Percentiles rank a stretch among this genome's conserved stretches.
Evolutionary conservation across 2,797 vertebrate genomes (phyloP).

Genomic region (Ceyx erithaca): DNA sequence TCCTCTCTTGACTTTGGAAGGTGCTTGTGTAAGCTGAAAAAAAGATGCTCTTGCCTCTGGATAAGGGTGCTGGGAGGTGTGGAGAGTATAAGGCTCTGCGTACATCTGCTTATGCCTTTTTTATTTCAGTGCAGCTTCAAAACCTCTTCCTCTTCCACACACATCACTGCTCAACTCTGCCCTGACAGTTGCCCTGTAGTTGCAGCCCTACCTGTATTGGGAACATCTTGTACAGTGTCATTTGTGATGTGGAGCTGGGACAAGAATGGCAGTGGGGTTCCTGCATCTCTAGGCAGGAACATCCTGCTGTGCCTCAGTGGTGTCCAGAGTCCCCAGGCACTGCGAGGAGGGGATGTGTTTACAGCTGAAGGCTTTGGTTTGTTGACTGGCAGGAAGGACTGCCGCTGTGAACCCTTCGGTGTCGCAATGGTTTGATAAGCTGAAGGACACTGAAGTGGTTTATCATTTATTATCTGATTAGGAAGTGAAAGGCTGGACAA

Average conservation of each 20-base stretch:
- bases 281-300: background rate
- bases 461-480: constrained; percentile 1
- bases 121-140: background rate
- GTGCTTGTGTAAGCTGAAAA: background rate
- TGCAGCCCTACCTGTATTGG: background rate
- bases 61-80: background rate
- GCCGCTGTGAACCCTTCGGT: background rate
- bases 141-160: background rate
- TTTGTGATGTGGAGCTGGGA: background rate
- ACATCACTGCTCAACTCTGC: background rate
- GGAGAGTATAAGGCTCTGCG: background rate
- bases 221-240: background rate
- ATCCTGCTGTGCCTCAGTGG: background rate
- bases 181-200: background rate
- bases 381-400: background rate
- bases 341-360: background rate
- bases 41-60: background rate
- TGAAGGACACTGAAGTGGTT: background rate
- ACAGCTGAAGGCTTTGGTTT: background rate
- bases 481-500: constrained; percentile 24
- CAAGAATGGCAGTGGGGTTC: background rate
- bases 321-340: background rate
- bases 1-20: background rate
- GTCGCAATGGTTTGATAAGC: constrained; percentile 2
- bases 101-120: background rate